Evolutionary conservation across 2,888 invertebrate species (phyloP).

Genomic region (Listrodromus nycthemerus): DNA sequence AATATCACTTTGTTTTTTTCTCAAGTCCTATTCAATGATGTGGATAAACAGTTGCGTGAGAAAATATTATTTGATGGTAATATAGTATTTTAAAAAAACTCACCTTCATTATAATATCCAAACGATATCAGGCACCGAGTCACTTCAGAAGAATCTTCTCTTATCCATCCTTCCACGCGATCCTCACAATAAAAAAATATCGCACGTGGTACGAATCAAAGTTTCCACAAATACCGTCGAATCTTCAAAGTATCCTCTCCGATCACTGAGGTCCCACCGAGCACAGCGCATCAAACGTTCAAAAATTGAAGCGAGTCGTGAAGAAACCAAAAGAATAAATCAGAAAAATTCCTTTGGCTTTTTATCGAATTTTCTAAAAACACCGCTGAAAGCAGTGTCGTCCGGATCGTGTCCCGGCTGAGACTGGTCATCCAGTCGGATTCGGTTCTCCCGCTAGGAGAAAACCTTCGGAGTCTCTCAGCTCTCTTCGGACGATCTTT

Average conservation of each 20-base stretch:
- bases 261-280: not conserved
- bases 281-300: not conserved
- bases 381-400: constrained; percentile 63
- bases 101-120: constrained; percentile 64
- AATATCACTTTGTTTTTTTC: not conserved
- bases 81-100: constrained; percentile 5
- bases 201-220: not conserved
- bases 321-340: not conserved
- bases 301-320: not conserved
- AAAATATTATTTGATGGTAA: not conserved
- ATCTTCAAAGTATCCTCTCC: not conserved
- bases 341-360: not conserved
- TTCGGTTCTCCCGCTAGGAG: constrained; percentile 74
- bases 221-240: not conserved
- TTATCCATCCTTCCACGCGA: constrained; percentile 31
- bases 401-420: constrained; percentile 76
- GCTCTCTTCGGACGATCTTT: constrained; percentile 17
- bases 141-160: constrained; percentile 37
- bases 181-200: constrained; percentile 10
- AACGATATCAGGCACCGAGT: constrained; percentile 11
- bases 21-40: not conserved
- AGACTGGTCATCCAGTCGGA: constrained; percentile 76
- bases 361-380: not conserved
- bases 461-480: not conserved
- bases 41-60: not conserved